A percentile compares a stretch with the other conserved stretches of the same genome.
These are phyloP conservation scores for Axea sp. DNA, from an alignment of 2,888 invertebrate species.

Conservation along the genomic window DNA sequence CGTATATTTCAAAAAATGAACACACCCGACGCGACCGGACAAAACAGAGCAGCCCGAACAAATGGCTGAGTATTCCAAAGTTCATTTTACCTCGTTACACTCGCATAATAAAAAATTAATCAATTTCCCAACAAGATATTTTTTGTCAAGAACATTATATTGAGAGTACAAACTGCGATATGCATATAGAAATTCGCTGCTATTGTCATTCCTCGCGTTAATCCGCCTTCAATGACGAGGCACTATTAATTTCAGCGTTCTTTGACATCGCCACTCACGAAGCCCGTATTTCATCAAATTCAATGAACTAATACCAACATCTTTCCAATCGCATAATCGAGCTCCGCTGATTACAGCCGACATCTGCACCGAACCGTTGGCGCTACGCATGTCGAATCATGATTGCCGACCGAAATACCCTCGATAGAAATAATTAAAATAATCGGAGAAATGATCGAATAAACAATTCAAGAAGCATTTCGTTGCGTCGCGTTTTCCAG, in stretches of 20 bases:
- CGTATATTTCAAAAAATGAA: too few species aligned
- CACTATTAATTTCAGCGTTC: slow-evolving; percentile 44
- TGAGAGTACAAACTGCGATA: slow-evolving; percentile 18
- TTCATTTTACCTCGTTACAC: background rate
- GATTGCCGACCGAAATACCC: too few species aligned
- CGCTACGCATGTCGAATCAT: too few species aligned
- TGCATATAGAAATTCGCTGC: slow-evolving; percentile 23
- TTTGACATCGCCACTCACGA: slow-evolving; percentile 45
- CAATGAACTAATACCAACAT: slow-evolving; percentile 43
- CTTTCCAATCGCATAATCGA: slow-evolving; percentile 35
- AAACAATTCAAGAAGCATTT: too few species aligned
- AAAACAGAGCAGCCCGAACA: too few species aligned
- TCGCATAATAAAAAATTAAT: slow-evolving; percentile 13
- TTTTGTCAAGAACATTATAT: slow-evolving; percentile 17
- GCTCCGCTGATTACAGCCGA: slow-evolving; percentile 18
- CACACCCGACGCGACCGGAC: too few species aligned
- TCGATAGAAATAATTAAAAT: too few species aligned
- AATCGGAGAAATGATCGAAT: too few species aligned
- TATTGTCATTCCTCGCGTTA: slow-evolving; percentile 34
- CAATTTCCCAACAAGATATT: slow-evolving; percentile 14
- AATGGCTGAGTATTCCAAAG: background rate
- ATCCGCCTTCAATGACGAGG: slow-evolving; percentile 38
- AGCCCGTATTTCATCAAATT: slow-evolving; percentile 41
- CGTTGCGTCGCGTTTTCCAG: too few species aligned
- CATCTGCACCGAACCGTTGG: too few species aligned